Conservation (phyloP, 2,797 vertebrate species). For the Squalus acanthias region DNA sequence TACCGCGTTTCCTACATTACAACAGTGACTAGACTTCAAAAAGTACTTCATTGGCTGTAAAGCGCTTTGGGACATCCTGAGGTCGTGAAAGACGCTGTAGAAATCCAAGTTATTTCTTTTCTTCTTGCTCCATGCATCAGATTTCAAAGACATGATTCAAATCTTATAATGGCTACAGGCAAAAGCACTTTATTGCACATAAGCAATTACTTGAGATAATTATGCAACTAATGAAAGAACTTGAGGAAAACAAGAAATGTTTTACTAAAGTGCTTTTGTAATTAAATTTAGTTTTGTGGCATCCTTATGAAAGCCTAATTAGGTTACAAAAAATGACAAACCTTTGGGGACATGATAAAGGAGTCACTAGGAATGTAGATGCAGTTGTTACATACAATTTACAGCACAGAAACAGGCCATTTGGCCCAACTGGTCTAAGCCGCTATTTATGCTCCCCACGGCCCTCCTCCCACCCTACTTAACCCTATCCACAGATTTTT, state of each 20-base stretch:
- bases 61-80: background rate
- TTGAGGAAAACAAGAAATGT: background rate
- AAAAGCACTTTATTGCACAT: background rate
- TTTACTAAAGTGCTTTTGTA: slow-evolving; percentile 13
- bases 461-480: background rate
- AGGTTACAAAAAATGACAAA: background rate
- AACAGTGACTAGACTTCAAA: background rate
- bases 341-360: background rate
- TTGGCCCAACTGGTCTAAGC: too few relatives aligned
- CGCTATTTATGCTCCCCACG: background rate
- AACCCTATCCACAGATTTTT: background rate
- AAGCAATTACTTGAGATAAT: slow-evolving; percentile 34
- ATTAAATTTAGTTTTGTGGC: slow-evolving; percentile 15
- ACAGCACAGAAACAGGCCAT: background rate
- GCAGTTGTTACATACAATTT: background rate
- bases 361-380: background rate
- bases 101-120: background rate
- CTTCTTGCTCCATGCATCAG: background rate
- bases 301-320: slow-evolving; percentile 15
- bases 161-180: too few relatives aligned
- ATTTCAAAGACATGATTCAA: background rate
- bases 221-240: slow-evolving; percentile 16
- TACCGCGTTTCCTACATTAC: background rate
- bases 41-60: background rate
- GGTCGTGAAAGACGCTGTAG: background rate